Evolutionary conservation across 2,888 invertebrate genomes (phyloP).

Genomic region (Phytoseiulus persimilis): DNA sequence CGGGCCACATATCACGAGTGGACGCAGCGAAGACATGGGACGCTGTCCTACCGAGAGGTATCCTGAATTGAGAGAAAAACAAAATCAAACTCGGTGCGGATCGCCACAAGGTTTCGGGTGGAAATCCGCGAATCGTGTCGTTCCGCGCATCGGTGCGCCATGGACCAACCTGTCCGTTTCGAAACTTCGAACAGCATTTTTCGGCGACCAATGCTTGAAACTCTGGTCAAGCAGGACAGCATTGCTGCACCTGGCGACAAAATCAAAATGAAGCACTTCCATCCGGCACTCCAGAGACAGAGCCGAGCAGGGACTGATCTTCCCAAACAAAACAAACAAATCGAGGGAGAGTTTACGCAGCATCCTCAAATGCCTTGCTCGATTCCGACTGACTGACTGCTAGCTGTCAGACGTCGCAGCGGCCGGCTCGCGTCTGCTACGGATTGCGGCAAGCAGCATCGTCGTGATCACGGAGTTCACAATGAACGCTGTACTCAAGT

Average conservation of each 20-base stretch:
- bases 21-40: constrained; percentile 55
- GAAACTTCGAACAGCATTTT: not conserved
- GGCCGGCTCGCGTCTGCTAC: not conserved
- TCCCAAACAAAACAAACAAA: no score
- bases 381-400: not conserved
- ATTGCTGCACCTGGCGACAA: not conserved
- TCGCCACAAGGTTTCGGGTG: not conserved
- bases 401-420: not conserved
- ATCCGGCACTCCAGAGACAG: not conserved
- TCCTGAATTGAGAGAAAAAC: not conserved
- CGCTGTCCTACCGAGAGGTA: not conserved
- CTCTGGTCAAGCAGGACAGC: not conserved
- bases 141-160: not conserved
- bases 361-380: not conserved
- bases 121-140: not conserved
- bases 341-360: not conserved
- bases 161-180: not conserved
- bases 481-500: not conserved
- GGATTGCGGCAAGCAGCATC: not conserved
- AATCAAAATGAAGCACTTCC: not conserved
- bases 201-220: not conserved
- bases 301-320: not conserved
- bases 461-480: not conserved
- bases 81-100: no score
- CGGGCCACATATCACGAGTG: constrained; percentile 86